A percentile compares a stretch with the other conserved stretches of the same genome.
Conservation (phyloP, 2,888 invertebrate species). For the Myopa testacea region DNA sequence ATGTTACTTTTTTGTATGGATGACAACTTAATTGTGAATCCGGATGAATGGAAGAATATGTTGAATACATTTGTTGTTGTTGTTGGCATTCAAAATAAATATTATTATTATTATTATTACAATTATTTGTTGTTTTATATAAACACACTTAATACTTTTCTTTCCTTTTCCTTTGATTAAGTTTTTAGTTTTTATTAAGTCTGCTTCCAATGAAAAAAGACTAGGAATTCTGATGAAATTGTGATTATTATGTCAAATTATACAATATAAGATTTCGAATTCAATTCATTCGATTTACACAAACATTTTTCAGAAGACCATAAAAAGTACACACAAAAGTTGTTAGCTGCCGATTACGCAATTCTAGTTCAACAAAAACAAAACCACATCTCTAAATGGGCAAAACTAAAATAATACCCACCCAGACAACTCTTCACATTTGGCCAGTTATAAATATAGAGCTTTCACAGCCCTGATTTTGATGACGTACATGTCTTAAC, state of each 20-base stretch:
- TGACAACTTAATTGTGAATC: no score
- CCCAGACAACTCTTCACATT: slow-evolving; percentile 19
- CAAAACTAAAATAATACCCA: slow-evolving; percentile 15
- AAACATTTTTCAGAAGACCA: not conserved
- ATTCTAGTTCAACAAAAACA: not conserved
- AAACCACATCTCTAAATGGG: not conserved
- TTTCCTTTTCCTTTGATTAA: no score
- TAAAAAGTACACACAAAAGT: not conserved
- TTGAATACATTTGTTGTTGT: no score
- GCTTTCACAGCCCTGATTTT: not conserved
- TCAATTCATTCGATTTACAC: not conserved
- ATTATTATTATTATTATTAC: no score
- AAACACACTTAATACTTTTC: no score
- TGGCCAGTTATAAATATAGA: not conserved
- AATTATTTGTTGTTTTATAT: no score
- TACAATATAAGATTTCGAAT: not conserved
- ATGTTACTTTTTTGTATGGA: not conserved
- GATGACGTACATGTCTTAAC: not conserved
- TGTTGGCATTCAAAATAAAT: no score
- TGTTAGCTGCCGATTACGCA: slow-evolving; percentile 5
- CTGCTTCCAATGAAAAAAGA: not conserved
- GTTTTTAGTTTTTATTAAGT: no score
- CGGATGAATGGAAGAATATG: no score
- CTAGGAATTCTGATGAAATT: not conserved
- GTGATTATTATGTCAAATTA: slow-evolving; percentile 9